A percentile compares a stretch with the other conserved stretches of the same genome.
Conservation (phyloP, 37 sponge, comb jelly and placozoan genomes). For the Beroe forskalii region DNA sequence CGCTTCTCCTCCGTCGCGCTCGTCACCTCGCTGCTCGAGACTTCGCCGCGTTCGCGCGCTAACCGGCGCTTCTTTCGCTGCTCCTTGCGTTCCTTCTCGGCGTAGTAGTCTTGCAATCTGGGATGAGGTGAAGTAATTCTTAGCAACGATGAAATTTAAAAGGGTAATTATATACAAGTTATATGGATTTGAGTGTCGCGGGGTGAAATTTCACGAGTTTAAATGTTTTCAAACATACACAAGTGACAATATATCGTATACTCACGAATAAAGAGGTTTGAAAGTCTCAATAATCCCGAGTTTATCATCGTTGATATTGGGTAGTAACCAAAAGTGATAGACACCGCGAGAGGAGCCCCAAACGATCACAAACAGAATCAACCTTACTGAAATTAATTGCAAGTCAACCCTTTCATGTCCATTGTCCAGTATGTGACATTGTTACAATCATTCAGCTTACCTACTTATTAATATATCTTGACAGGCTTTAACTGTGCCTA, state of each 20-base stretch:
- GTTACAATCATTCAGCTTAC: no score
- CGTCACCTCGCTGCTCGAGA: constrained; percentile 33
- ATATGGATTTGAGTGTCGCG: no score
- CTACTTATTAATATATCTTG: no score
- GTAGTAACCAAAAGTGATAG: constrained; percentile 55
- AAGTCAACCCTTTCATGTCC: no score
- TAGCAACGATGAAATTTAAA: no score
- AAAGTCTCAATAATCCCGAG: constrained; percentile 62
- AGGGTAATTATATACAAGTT: no score
- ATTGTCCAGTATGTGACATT: no score
- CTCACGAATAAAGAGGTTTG: constrained; percentile 61
- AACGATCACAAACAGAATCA: constrained; percentile 37
- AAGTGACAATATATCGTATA: no score
- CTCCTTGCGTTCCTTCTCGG: constrained; percentile 39
- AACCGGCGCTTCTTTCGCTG: not conserved
- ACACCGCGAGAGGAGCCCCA: constrained; percentile 36
- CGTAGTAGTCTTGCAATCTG: constrained; percentile 49
- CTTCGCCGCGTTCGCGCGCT: not conserved
- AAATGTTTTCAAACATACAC: no score
- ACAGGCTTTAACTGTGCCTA: no score
- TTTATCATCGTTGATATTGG: constrained; percentile 63
- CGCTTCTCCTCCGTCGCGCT: constrained; percentile 50
- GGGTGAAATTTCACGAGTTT: no score
- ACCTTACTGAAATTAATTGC: constrained; percentile 7
- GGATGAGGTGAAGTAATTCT: no score